Evolutionary conservation across 2,113 vertebrate genomes (phyloP).

Genomic region (Tamias sibiricus): DNA sequence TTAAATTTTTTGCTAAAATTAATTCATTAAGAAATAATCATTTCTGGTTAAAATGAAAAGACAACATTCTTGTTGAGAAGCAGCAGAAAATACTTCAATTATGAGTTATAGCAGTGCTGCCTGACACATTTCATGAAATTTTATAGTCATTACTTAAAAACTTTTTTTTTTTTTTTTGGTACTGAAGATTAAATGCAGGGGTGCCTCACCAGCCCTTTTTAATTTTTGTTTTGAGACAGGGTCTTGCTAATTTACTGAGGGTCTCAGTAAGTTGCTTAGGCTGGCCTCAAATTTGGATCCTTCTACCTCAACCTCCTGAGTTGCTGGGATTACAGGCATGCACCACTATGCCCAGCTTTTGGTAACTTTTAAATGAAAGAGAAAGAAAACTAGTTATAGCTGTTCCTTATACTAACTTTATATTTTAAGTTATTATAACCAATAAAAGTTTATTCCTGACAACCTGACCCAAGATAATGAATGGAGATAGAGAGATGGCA

Average conservation of each 20-base stretch:
- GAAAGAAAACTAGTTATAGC: not conserved
- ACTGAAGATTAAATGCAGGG: too few species aligned
- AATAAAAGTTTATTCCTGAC: not conserved
- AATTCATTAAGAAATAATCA: constrained; percentile 6
- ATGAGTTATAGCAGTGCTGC: not conserved
- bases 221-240: too few species aligned
- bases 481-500: accelerated
- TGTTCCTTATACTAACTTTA: not conserved
- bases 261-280: too few species aligned
- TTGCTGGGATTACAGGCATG: too few species aligned
- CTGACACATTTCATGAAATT: constrained; percentile 6
- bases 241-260: too few species aligned
- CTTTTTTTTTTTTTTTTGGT: too few species aligned
- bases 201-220: too few species aligned
- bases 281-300: too few species aligned
- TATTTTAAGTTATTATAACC: not conserved
- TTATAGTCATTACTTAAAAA: not conserved
- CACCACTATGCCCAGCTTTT: not conserved
- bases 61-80: constrained; percentile 17
- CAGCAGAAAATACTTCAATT: constrained; percentile 21
- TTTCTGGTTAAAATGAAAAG: not conserved
- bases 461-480: not conserved
- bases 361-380: constrained; percentile 61
- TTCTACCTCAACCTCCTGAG: too few species aligned
- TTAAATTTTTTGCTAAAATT: constrained; percentile 22